Evolutionary conservation across 2,888 invertebrate genomes (phyloP).

Genomic region (Geophilus truncorum): DNA sequence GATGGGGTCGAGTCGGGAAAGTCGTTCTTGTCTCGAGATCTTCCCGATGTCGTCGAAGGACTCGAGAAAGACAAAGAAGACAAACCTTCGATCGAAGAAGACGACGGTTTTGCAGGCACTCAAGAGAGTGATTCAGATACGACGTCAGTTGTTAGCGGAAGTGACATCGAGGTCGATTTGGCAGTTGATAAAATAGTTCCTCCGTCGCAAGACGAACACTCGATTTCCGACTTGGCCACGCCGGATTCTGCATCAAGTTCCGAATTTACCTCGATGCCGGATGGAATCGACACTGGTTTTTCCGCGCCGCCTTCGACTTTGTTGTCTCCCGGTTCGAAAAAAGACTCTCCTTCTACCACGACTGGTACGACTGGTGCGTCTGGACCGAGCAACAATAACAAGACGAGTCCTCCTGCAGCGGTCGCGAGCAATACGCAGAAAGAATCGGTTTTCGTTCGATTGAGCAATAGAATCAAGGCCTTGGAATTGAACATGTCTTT

Average conservation of each 20-base stretch:
- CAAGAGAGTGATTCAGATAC: neutral
- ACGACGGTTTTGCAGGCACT: neutral
- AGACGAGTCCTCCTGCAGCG: neutral
- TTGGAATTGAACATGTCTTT: conserved; percentile 95
- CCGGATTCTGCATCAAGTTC: neutral
- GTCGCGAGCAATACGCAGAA: conserved; percentile 56
- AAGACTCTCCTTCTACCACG: neutral
- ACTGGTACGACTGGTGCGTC: neutral
- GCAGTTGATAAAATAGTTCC: neutral
- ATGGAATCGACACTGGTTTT: neutral
- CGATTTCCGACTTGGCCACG: neutral
- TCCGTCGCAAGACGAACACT: neutral
- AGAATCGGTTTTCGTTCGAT: conserved; percentile 90
- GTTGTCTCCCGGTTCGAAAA: neutral
- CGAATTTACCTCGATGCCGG: neutral
- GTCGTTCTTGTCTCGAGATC: neutral
- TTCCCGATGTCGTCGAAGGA: neutral
- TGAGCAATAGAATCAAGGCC: conserved; percentile 92
- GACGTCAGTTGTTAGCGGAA: neutral
- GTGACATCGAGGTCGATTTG: neutral
- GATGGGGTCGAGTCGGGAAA: neutral
- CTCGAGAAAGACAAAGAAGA: neutral
- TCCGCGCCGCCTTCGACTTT: neutral
- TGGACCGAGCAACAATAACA: neutral
- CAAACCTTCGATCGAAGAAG: neutral